Percentiles rank a stretch among this genome's conserved stretches.
phyloP scores from a whole-genome alignment of 2,888 invertebrate species.

The Microplitis deprimator region DNA sequence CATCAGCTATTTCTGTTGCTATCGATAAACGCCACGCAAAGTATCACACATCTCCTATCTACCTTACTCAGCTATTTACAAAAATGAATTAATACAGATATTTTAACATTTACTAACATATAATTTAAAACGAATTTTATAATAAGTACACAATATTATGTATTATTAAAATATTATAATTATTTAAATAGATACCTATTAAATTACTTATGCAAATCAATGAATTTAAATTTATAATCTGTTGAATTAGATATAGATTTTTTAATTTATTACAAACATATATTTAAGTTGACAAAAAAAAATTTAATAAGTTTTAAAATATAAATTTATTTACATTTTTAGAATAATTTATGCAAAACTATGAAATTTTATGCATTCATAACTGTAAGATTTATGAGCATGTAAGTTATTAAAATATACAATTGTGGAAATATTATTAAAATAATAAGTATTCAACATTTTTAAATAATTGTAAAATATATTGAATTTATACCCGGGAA shows the following conservation, averaged over 20 bases:
- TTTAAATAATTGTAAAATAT: too few relatives aligned
- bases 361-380: neutral
- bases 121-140: too few relatives aligned
- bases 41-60: slow-evolving; percentile 5
- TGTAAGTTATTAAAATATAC: neutral
- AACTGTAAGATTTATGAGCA: neutral
- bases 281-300: neutral
- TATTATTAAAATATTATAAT: too few relatives aligned
- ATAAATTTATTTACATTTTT: neutral
- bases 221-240: too few relatives aligned
- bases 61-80: neutral
- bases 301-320: neutral
- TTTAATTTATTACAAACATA: too few relatives aligned
- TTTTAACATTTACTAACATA: too few relatives aligned
- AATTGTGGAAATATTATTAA: neutral
- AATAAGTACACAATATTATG: too few relatives aligned
- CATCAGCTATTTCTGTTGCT: slow-evolving; percentile 24
- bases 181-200: too few relatives aligned
- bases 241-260: too few relatives aligned
- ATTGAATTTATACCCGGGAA: too few relatives aligned
- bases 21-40: slow-evolving; percentile 26
- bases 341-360: neutral
- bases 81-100: neutral
- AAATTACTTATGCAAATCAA: too few relatives aligned
- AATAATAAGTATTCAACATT: neutral